Evolutionary conservation across 2,797 vertebrate genomes (phyloP).

Genomic region (Gymnodraco acuticeps): DNA sequence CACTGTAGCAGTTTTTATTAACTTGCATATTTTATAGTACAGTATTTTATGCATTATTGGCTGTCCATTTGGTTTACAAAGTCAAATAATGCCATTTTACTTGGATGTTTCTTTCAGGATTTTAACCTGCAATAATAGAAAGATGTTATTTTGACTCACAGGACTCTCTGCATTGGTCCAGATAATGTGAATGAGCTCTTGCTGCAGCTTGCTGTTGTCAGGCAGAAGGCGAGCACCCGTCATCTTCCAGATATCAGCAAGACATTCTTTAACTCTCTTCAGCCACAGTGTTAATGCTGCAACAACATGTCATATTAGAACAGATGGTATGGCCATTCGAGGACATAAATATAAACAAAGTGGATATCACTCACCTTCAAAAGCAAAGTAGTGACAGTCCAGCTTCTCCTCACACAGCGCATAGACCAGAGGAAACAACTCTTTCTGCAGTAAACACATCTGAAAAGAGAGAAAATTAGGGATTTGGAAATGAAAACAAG

Average conservation of each 20-base stretch:
- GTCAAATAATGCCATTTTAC: background rate
- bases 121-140: background rate
- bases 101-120: background rate
- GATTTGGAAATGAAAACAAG: background rate
- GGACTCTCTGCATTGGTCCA: conserved; percentile 91
- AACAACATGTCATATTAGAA: conserved; percentile 42
- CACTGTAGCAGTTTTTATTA: background rate
- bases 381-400: conserved; percentile 87
- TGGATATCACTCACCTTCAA: conserved; percentile 85
- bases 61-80: background rate
- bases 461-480: conserved; percentile 46
- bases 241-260: conserved; percentile 81
- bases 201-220: conserved; percentile 71
- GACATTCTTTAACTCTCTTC: conserved; percentile 83
- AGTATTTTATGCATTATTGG: background rate
- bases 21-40: background rate
- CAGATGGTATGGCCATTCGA: background rate
- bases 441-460: conserved; percentile 85
- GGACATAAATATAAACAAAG: background rate
- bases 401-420: conserved; percentile 84
- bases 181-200: conserved; percentile 81
- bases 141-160: conserved; percentile 75
- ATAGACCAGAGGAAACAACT: conserved; percentile 85
- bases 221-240: conserved; percentile 72
- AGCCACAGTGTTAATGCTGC: conserved; percentile 90